Conservation (phyloP, 2,113 vertebrate genomes). For the Paradoxurus hermaphroditus region DNA sequence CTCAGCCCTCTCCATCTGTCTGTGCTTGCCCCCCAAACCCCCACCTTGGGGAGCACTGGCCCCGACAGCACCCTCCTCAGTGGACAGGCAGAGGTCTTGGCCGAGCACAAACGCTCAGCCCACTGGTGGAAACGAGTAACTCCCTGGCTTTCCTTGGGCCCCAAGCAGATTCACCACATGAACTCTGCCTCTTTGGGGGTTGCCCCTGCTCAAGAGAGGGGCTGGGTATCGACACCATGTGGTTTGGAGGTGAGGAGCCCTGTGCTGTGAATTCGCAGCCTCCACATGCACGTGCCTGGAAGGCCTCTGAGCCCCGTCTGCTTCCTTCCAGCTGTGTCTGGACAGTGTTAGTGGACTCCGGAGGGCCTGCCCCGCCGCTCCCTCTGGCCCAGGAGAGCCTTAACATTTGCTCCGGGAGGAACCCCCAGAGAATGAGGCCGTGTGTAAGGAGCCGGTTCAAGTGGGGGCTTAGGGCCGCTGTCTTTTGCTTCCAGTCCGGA, state of each 20-base stretch:
- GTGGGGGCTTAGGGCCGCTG: no score
- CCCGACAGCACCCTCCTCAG: conserved; percentile 66
- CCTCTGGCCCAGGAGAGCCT: conserved; percentile 2
- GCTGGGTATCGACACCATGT: conserved; percentile 16
- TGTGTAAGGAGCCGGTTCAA: not conserved
- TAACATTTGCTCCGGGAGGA: not conserved
- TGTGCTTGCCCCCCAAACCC: conserved; percentile 21
- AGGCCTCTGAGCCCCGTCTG: not conserved
- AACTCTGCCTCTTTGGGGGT: conserved; percentile 69
- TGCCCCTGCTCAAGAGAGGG: conserved; percentile 50
- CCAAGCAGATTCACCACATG: conserved; percentile 73
- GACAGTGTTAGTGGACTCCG: not conserved
- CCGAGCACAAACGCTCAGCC: conserved; percentile 66
- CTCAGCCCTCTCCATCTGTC: conserved; percentile 58
- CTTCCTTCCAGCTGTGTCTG: not conserved
- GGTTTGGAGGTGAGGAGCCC: not conserved
- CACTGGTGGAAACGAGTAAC: conserved; percentile 62
- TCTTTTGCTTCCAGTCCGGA: not conserved
- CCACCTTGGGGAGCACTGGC: conserved; percentile 44
- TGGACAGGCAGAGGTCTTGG: conserved; percentile 43
- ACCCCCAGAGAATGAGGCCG: not conserved
- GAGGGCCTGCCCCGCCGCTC: not conserved
- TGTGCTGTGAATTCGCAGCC: no score
- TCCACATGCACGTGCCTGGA: not conserved
- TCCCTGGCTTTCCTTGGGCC: conserved; percentile 51